Conservation (phyloP, 2,888 invertebrate genomes). For the Lithophane semibrunnea region DNA sequence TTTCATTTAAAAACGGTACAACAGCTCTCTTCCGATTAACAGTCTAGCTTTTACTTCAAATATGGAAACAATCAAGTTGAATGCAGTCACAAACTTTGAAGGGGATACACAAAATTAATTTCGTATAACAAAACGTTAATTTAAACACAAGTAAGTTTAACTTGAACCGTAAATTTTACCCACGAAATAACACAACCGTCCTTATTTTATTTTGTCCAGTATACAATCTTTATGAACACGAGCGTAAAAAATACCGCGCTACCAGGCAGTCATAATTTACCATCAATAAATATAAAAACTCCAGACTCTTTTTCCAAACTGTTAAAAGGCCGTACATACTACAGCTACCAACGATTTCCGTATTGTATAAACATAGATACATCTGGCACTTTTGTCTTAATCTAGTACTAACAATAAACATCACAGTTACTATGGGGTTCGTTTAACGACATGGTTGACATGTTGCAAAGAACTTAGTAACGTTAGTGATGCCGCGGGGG, state of each 20-base stretch:
- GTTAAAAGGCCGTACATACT: slow-evolving; percentile 19
- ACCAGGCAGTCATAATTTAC: slow-evolving; percentile 34
- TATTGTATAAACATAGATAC: slow-evolving; percentile 64
- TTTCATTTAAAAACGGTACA: not conserved
- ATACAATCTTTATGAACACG: not conserved
- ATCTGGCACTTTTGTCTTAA: slow-evolving; percentile 87
- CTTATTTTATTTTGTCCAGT: not conserved
- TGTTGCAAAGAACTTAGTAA: slow-evolving; percentile 64
- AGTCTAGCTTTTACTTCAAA: not conserved
- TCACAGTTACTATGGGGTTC: slow-evolving; percentile 76
- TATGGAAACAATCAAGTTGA: not conserved
- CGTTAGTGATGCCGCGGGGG: slow-evolving; percentile 78
- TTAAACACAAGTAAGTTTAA: not conserved
- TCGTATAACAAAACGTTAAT: not conserved
- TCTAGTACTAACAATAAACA: slow-evolving; percentile 77
- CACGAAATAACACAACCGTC: not conserved
- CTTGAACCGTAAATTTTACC: not conserved
- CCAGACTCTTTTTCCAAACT: slow-evolving; percentile 31
- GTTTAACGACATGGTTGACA: slow-evolving; percentile 54
- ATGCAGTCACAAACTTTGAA: not conserved
- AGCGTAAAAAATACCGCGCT: slow-evolving; percentile 24
- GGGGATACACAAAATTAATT: not conserved
- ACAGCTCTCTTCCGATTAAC: not conserved
- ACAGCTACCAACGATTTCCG: slow-evolving; percentile 48
- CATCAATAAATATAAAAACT: slow-evolving; percentile 49